Percentiles rank a stretch among this genome's conserved stretches.
These are phyloP conservation scores for Spodoptera littoralis DNA, from an alignment of 2,888 invertebrate species.

Conservation along the genomic window DNA sequence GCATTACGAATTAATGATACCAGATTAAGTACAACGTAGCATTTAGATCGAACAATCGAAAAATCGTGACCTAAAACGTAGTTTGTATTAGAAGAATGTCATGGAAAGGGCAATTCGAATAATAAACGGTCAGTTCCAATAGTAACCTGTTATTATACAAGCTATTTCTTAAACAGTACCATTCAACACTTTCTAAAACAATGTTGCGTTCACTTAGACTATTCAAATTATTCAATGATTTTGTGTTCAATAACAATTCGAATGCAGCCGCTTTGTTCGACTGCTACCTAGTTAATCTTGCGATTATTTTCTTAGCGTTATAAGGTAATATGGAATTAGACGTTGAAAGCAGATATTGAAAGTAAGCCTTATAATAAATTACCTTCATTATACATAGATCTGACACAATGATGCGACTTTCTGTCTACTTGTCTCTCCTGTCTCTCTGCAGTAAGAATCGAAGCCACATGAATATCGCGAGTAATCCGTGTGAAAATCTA, in stretches of 20 bases:
- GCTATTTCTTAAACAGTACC: slow-evolving; percentile 68
- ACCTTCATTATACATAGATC: slow-evolving; percentile 43
- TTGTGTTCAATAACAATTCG: slow-evolving; percentile 69
- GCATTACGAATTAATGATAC: slow-evolving; percentile 51
- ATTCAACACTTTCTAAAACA: slow-evolving; percentile 82
- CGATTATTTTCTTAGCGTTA: slow-evolving; percentile 37
- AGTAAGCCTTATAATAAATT: slow-evolving; percentile 15
- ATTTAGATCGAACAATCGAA: slow-evolving; percentile 66
- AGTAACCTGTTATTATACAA: slow-evolving; percentile 67
- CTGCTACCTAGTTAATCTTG: slow-evolving; percentile 34
- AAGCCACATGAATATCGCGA: slow-evolving; percentile 44
- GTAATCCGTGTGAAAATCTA: slow-evolving; percentile 45
- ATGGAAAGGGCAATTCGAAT: slow-evolving; percentile 75
- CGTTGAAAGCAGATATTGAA: slow-evolving; percentile 14
- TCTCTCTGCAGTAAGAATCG: slow-evolving; percentile 11
- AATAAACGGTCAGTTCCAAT: slow-evolving; percentile 67
- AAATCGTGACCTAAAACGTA: slow-evolving; percentile 72
- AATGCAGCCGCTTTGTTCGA: slow-evolving; percentile 62
- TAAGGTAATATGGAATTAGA: slow-evolving; percentile 22
- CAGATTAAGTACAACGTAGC: slow-evolving; percentile 56
- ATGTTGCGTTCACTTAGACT: slow-evolving; percentile 77
- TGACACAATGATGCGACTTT: slow-evolving; percentile 50
- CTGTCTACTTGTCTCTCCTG: too few relatives aligned
- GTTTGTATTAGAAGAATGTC: slow-evolving; percentile 73
- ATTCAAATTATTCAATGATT: slow-evolving; percentile 80